These are phyloP conservation scores for Phania funesta DNA, from an alignment of 2,888 invertebrate genomes.

Conservation along the genomic window DNA sequence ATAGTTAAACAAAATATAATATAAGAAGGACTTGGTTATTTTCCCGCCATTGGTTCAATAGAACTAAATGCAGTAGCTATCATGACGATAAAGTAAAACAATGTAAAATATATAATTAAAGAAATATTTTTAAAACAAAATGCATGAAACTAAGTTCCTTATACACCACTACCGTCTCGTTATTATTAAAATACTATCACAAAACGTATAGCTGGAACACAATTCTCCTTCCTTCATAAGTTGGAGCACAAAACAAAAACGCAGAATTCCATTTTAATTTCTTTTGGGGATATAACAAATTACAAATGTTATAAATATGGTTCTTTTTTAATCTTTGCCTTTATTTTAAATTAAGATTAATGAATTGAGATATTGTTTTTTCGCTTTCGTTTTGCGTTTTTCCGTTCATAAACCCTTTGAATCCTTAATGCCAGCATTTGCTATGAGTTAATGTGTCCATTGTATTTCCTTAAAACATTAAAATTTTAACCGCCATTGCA, in stretches of 20 bases:
- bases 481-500: slow-evolving; percentile 30
- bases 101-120: too few species aligned
- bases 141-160: background rate
- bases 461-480: slow-evolving; percentile 35
- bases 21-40: too few species aligned
- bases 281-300: slow-evolving; percentile 23
- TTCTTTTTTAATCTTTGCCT: slow-evolving; percentile 1
- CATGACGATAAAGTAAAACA: too few species aligned
- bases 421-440: background rate
- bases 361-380: slow-evolving; percentile 61
- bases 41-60: too few species aligned
- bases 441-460: slow-evolving; percentile 35
- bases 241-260: background rate
- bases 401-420: background rate
- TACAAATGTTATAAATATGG: slow-evolving; percentile 35
- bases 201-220: background rate
- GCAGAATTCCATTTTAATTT: slow-evolving; percentile 28
- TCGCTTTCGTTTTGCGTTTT: background rate
- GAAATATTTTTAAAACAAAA: background rate
- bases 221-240: background rate
- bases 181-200: background rate
- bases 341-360: slow-evolving; percentile 65
- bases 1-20: too few species aligned
- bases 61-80: too few species aligned
- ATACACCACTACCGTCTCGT: background rate